Evolutionary conservation across 2,888 invertebrate genomes (phyloP), one percentile per base, ranked within the genome.

Genomic region (Synergus itoensis): DNA sequence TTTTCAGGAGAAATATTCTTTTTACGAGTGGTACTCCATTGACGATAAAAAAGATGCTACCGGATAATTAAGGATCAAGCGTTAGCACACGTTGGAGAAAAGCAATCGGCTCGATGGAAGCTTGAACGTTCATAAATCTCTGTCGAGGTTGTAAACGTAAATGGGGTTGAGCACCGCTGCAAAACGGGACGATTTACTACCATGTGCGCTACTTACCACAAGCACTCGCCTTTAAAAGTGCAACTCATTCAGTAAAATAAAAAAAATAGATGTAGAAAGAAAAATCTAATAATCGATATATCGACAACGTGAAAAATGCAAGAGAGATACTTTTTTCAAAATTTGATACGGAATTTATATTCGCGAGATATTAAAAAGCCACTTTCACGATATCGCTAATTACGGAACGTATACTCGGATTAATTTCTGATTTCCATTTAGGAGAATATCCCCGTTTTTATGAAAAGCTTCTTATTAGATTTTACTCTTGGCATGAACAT

Each of bases 41-140:
- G 69, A 28, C 28, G 28, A 28, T 69, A 69, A 48, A 67, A 14
- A 69, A 69, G 28, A 69, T 11, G 28, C 48, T 48, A 21, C 28
- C 14, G 40, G 64, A 78, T 81, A 84, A 84, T 84, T 82, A 83
- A 81, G 81, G 81, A n/a, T n/a, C n/a, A n/a, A 80, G 80, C 65
- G 76, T 77, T 79, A 18, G 64, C 69, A 57, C 64, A 16, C 76
- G 69, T 73, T 53, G 14, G 57, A 73, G 45, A 62, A 67, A 77
- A 77, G 82, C 80, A 84, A 84, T 83, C 67, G 65, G 77, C 78
- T 80, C 79, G 82, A 85, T 83, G 81, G 83, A 82, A 80, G 78
- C 78, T 77, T 81, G 79, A 82, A 81, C 80, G 81, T 64, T 81
- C 82, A 78, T 85, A 84, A 84, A 84, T 85, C 80, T 77, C 77